Conservation (phyloP, 2,797 vertebrate genomes). For the Anolis apletophallus region DNA sequence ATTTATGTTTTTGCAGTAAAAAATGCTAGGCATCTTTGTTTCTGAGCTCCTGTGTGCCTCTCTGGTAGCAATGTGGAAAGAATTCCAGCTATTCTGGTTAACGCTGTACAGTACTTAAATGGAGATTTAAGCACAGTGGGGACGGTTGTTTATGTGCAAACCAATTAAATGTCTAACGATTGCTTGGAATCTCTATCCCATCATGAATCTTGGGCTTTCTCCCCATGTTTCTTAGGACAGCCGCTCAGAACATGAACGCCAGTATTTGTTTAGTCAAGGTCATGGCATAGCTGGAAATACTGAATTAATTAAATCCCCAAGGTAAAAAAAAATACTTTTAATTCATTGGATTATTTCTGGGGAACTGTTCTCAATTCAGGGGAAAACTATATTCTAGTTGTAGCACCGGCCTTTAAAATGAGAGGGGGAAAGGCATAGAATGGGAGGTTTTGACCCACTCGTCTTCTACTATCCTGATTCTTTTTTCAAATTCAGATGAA, state of each 20-base stretch:
- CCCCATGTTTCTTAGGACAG: constrained; percentile 81
- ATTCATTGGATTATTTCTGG: neutral
- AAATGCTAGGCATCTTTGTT: too few species aligned
- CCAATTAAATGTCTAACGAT: neutral
- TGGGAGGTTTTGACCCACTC: neutral
- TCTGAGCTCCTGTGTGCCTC: neutral
- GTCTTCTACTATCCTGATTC: neutral
- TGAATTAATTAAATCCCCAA: constrained; percentile 93
- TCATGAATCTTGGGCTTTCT: neutral
- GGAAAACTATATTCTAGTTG: neutral
- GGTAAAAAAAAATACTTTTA: constrained; percentile 76
- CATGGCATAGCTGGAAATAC: constrained; percentile 86
- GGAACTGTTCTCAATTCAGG: neutral
- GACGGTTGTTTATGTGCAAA: neutral
- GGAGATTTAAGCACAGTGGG: neutral
- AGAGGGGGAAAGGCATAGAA: too few species aligned
- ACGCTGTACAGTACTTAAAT: neutral
- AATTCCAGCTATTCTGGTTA: neutral
- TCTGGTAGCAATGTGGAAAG: neutral
- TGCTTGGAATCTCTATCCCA: constrained; percentile 10
- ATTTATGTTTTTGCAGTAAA: neutral
- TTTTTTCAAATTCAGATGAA: neutral
- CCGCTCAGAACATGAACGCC: constrained; percentile 93
- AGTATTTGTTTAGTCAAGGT: constrained; percentile 95
- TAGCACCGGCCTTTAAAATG: neutral